These are phyloP conservation scores for Hydriomena furcata DNA, from an alignment of 2,888 invertebrate genomes.

Conservation along the genomic window DNA sequence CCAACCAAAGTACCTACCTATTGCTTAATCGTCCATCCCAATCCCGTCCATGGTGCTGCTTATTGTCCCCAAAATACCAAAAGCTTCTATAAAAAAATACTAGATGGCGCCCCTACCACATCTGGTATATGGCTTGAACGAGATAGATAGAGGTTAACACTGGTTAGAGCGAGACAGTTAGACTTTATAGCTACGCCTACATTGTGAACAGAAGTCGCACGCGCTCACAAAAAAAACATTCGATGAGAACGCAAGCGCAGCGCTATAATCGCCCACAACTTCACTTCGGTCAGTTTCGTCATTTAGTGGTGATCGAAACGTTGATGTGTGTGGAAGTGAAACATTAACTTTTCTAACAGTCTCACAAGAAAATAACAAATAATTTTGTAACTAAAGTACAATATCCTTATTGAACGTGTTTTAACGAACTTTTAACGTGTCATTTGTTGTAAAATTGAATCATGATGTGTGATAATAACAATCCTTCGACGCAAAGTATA, in stretches of 20 bases:
- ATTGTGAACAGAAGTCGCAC: conserved; percentile 74
- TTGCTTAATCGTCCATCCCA: not conserved
- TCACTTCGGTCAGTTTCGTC: conserved; percentile 80
- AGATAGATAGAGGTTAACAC: conserved; percentile 36
- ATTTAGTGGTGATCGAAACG: conserved; percentile 81
- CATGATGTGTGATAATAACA: conserved; percentile 83
- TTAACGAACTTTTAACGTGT: conserved; percentile 74
- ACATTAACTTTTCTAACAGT: conserved; percentile 80
- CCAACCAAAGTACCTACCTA: too few relatives aligned
- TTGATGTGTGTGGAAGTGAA: conserved; percentile 82
- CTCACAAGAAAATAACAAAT: conserved; percentile 78
- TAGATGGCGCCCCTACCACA: conserved; percentile 70
- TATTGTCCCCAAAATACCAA: conserved; percentile 9
- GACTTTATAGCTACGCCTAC: conserved; percentile 77
- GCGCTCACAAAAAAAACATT: conserved; percentile 77
- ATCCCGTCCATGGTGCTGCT: too few relatives aligned
- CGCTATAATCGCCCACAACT: conserved; percentile 81
- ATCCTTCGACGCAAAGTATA: conserved; percentile 95
- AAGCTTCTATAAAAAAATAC: conserved; percentile 56
- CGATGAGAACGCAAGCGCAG: conserved; percentile 76
- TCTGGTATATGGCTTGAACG: conserved; percentile 45
- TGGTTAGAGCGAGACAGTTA: conserved; percentile 62
- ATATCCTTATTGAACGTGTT: conserved; percentile 71
- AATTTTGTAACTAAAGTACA: conserved; percentile 80
- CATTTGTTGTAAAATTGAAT: conserved; percentile 67